Base-by-base conservation (phyloP, 2,888 invertebrate species). In the Hypomecis atomaria region DNA sequence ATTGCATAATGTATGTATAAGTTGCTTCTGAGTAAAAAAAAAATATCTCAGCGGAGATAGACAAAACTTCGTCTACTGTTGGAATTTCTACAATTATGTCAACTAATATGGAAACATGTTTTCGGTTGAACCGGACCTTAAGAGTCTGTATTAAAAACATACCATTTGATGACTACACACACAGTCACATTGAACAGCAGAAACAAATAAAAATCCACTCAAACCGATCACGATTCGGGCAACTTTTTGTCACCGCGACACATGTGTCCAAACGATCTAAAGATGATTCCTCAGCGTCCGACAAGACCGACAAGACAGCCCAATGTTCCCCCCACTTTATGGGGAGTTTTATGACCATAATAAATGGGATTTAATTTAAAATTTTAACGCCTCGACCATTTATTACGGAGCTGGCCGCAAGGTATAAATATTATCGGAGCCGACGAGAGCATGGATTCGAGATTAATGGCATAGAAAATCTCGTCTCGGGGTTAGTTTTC, bases 321-420 rank as follows among this genome's bases (percentile, higher is more conserved):
- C 42, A 47, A 59, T 58, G 59, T 59, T 64, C 59, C 62, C 54
- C 60, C 61, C 56, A 69, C 61, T 71, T 72, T 71, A 74, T 59
- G 70, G 63, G 60, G 53, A 60, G 64, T 62, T 74, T 73, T 71
- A 75, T 67, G 67, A 59, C 67, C 59, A 62, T 72, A 71, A 72
- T 72, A 73, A 73, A 75, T 72, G 69, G 65, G 63, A 62, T 71
- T 74, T 70, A 68, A 72, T 74, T 74, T 71, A 70, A 72, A 71
- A 70, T 68, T 73, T 70, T 70, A 69, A 72, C 67, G 68, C 62
- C 58, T 55, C 44, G 34, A 53, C 59, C 67, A 65, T 70, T 65
- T 69, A 71, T 70, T 66, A 70, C 55, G 65, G 60, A 57, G 52
- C 56, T 50, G 62, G 61, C 62, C 61, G 59, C 56, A 59, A 59